phyloP scores from a whole-genome alignment of 2,113 vertebrate genomes.

The Cebidichthys violaceus region DNA sequence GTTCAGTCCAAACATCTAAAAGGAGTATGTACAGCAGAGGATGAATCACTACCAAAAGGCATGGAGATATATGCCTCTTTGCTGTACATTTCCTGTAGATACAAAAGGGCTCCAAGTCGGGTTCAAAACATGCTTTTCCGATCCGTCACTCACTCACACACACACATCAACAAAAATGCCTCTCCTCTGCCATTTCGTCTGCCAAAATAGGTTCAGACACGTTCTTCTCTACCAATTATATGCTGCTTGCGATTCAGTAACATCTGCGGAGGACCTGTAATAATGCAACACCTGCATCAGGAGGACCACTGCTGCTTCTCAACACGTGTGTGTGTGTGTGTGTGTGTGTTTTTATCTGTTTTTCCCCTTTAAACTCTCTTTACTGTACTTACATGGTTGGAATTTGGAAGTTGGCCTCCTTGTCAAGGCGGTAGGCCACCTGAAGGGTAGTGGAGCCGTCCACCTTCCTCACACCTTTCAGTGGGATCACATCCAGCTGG shows the following conservation, averaged over 20 bases:
- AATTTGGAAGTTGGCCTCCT: constrained; percentile 87
- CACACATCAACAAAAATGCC: constrained; percentile 15
- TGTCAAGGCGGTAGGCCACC: constrained; percentile 87
- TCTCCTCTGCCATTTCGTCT: constrained; percentile 17
- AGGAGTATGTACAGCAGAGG: background rate
- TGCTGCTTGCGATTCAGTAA: constrained; percentile 52
- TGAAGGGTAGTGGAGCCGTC: constrained; percentile 86
- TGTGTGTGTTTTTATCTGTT: constrained; percentile 32
- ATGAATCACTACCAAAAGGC: constrained; percentile 30
- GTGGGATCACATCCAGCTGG: constrained; percentile 84
- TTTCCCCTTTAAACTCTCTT: constrained; percentile 29
- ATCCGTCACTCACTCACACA: constrained; percentile 1
- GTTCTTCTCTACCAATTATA: constrained; percentile 75
- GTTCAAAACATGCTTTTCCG: background rate
- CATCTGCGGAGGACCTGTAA: constrained; percentile 80
- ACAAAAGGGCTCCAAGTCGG: background rate
- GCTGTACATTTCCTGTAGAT: constrained; percentile 12
- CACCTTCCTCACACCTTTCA: constrained; percentile 86
- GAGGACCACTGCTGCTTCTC: constrained; percentile 3
- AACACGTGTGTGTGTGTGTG: constrained; percentile 3
- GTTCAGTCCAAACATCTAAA: constrained; percentile 15
- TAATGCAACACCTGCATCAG: constrained; percentile 80
- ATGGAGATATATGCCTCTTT: constrained; percentile 27
- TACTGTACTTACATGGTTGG: constrained; percentile 84
- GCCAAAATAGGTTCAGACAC: constrained; percentile 72